Percentiles rank a stretch among this genome's conserved stretches.
phyloP scores from a whole-genome alignment of 2,797 vertebrate species.

The Simalia tracyae region DNA sequence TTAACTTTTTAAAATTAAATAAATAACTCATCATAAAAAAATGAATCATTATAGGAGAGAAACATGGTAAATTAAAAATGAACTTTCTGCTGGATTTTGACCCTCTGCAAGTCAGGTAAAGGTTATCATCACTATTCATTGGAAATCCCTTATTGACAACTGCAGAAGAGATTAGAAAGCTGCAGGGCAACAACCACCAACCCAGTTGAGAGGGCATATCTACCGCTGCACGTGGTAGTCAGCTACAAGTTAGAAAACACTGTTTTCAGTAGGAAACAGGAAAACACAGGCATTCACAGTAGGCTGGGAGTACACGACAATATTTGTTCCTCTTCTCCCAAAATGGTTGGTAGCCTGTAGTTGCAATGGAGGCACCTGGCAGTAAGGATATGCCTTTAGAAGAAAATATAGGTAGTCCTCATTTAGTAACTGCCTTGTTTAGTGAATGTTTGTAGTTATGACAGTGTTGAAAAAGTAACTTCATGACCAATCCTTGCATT shows the following conservation, averaged over 20 bases:
- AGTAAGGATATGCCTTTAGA: no score
- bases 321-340: no score
- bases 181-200: not conserved
- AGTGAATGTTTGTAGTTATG: no score
- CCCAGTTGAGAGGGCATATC: not conserved
- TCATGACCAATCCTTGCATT: no score
- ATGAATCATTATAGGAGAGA: not conserved
- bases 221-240: not conserved
- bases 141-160: not conserved
- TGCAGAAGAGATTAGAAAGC: not conserved
- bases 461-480: no score
- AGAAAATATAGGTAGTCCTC: no score
- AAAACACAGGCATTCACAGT: no score
- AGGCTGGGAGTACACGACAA: no score
- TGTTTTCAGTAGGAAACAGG: no score
- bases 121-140: not conserved
- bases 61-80: not conserved
- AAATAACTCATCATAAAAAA: not conserved
- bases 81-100: not conserved
- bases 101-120: not conserved
- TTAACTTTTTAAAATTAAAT: not conserved
- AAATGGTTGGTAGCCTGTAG: no score
- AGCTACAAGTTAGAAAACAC: not conserved
- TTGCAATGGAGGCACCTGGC: no score
- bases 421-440: no score